A percentile compares a stretch with the other conserved stretches of the same genome.
These are phyloP conservation scores for Gobio occitaniae DNA, from an alignment of 2,797 vertebrate species.

Conservation along the genomic window DNA sequence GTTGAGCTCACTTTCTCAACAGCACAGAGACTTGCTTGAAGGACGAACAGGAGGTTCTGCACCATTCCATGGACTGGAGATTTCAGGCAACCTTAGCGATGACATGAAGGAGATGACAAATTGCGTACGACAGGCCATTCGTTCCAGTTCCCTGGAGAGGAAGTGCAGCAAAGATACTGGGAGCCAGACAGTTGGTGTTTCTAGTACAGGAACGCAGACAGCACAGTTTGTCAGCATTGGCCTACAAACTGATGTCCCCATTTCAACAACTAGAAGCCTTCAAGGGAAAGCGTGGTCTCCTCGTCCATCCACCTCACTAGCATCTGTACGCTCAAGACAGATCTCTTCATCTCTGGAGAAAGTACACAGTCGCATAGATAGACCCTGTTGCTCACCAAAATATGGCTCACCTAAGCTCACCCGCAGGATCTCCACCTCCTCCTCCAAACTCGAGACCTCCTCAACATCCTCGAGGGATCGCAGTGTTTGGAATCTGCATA, in stretches of 20 bases:
- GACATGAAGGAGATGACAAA: slow-evolving; percentile 99
- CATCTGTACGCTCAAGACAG: slow-evolving; percentile 90
- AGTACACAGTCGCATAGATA: slow-evolving; percentile 92
- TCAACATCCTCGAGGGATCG: slow-evolving; percentile 85
- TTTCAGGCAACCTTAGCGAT: slow-evolving; percentile 95
- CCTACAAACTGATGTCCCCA: slow-evolving; percentile 88
- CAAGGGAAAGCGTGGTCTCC: slow-evolving; percentile 93
- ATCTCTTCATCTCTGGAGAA: slow-evolving; percentile 97
- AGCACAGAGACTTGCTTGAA: slow-evolving; percentile 89
- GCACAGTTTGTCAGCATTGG: slow-evolving; percentile 87
- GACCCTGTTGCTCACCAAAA: slow-evolving; percentile 96
- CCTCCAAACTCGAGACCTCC: slow-evolving; percentile 88
- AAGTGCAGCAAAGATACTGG: slow-evolving; percentile 90
- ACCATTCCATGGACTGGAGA: slow-evolving; percentile 87
- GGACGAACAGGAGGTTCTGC: slow-evolving; percentile 67
- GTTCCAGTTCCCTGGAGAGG: slow-evolving; percentile 93
- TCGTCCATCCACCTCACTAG: slow-evolving; percentile 84
- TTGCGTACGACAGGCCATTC: slow-evolving; percentile 95
- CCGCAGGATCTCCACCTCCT: slow-evolving; percentile 85
- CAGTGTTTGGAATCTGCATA: slow-evolving; percentile 94
- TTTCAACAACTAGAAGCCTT: slow-evolving; percentile 70
- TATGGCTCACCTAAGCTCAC: slow-evolving; percentile 96
- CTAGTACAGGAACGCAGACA: slow-evolving; percentile 90
- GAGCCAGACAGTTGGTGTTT: slow-evolving; percentile 81
- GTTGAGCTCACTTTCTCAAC: slow-evolving; percentile 92